Conservation (phyloP, 2,888 invertebrate genomes). For the Trichacis sp. region DNA sequence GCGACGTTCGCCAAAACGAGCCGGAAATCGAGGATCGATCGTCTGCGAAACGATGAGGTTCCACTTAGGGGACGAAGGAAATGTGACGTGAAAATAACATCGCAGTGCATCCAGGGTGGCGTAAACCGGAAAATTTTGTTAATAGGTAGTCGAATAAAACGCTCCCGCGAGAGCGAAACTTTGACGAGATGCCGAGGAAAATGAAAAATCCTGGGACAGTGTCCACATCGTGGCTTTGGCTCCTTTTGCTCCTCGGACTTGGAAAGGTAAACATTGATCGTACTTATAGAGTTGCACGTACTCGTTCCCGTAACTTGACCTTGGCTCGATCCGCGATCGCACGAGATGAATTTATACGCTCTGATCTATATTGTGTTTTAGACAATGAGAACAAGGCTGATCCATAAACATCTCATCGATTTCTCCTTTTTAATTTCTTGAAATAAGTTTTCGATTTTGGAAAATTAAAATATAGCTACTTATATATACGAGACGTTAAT, state of each 20-base stretch:
- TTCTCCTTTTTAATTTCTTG: too few relatives aligned
- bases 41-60: constrained; percentile 24
- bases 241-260: constrained; percentile 12
- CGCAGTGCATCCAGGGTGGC: constrained; percentile 29
- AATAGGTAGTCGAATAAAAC: not conserved
- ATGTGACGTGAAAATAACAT: constrained; percentile 35
- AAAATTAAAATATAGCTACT: too few relatives aligned
- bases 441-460: too few relatives aligned
- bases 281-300: not conserved
- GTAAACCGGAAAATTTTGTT: constrained; percentile 22
- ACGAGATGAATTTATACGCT: not conserved
- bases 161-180: constrained; percentile 5
- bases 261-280: constrained; percentile 27
- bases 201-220: constrained; percentile 12
- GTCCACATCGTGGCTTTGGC: constrained; percentile 13
- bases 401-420: not conserved
- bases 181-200: constrained; percentile 12
- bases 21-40: not conserved
- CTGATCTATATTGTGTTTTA: too few relatives aligned
- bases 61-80: constrained; percentile 18
- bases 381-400: not conserved
- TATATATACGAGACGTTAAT: too few relatives aligned
- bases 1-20: not conserved
- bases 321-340: not conserved
- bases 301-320: not conserved